Evolutionary conservation across 2,888 invertebrate genomes (phyloP), one percentile per base, ranked within the genome.

Genomic region (Limnephilus rhombicus): DNA sequence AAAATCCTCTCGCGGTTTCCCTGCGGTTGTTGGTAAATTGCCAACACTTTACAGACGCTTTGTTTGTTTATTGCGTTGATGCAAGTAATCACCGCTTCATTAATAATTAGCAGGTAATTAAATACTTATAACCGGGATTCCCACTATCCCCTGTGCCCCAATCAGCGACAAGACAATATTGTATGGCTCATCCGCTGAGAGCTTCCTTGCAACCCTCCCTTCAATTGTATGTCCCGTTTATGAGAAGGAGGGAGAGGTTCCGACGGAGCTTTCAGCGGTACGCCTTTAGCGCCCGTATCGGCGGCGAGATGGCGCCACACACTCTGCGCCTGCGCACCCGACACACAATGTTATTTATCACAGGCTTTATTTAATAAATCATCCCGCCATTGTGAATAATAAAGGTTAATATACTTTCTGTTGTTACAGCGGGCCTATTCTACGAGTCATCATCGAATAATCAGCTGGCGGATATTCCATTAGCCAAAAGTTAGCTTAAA

Each of bases 291-390:
- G 85, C 80, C 80, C 85, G 12, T 41, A 34, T 68, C 83, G 92
- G 88, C 92, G 68, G 68, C 68, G 24, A 68, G 91, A 29, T 91
- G 92, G 92, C 92, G 92, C 92, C 92, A 86, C 45, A 92, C 90
- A 82, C 37, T 85, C 90, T 68, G 68, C 68, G 68, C 68, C 68
- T 68, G 68, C 68, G 68, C 68, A 9, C 68, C 68, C 68, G 24
- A 24, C 24, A 68, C 68, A 86, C 91, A 80, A 34, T 91, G 91
- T n/a, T 68, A 68, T 92, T 92, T 92, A 92, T 89, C 49, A 89
- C 85, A 68, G 68, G 91, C 92, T 89, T 92, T 89, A 91, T 92
- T 92, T 91, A 89, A 92, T 92, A 92, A 92, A 92, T 92, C 92
- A 92, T 91, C 85, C 68, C 34, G 29, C 86, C 91, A 87, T 91